These are phyloP conservation scores for Clangula hyemalis DNA, from an alignment of 2,797 vertebrate genomes.

Conservation along the genomic window DNA sequence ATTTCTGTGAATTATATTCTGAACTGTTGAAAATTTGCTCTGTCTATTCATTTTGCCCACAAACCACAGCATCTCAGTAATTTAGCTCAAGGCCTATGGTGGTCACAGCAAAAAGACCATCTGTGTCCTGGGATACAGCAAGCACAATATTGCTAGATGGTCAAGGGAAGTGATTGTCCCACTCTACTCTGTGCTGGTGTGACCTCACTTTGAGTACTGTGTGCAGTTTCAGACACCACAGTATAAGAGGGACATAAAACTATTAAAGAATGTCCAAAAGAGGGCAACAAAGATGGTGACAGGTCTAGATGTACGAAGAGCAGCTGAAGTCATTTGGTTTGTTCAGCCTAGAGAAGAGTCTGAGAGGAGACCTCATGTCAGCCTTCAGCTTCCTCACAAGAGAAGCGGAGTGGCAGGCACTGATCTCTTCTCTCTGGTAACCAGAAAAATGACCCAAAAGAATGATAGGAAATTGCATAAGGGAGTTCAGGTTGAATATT, in stretches of 20 bases:
- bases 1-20: background rate
- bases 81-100: background rate
- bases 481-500: background rate
- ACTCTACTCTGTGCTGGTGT: background rate
- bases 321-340: background rate
- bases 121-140: background rate
- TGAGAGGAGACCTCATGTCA: background rate
- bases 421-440: background rate
- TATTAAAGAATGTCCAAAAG: no score
- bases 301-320: background rate
- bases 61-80: background rate
- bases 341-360: background rate
- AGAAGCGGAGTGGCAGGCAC: background rate
- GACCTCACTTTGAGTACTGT: background rate
- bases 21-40: background rate
- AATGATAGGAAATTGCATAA: background rate
- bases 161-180: background rate
- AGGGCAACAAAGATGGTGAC: background rate
- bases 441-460: background rate
- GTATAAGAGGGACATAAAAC: no score
- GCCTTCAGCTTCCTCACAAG: background rate
- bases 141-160: background rate
- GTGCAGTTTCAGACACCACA: background rate
- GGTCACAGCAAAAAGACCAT: background rate
- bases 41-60: background rate